Conservation (phyloP, 2,113 vertebrate species). For the Calidris pugnax region DNA sequence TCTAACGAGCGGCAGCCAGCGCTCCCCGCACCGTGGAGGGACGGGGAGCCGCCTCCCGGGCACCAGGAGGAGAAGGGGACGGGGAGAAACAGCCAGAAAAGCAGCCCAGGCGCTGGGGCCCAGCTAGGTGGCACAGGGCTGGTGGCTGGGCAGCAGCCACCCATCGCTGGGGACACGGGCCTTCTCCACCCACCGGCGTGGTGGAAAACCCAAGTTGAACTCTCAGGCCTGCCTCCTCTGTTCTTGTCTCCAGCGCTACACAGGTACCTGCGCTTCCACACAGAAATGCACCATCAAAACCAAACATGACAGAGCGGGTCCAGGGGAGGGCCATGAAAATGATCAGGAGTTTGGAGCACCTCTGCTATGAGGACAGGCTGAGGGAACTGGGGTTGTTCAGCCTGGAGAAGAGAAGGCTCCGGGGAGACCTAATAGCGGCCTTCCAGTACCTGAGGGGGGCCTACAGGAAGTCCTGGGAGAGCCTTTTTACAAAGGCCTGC, state of each 20-base stretch:
- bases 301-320: neutral
- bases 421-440: too few species aligned
- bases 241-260: accelerated
- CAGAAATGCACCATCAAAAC: neutral
- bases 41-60: constrained; percentile 27
- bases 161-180: neutral
- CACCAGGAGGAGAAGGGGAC: constrained; percentile 5
- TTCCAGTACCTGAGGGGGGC: too few species aligned
- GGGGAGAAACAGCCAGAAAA: neutral
- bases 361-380: too few species aligned
- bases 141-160: neutral
- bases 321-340: too few species aligned
- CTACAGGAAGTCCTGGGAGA: too few species aligned
- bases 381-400: too few species aligned
- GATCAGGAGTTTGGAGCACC: too few species aligned
- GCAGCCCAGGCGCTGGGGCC: neutral
- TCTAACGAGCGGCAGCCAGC: constrained; percentile 66
- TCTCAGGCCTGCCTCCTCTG: neutral
- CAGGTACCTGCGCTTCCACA: accelerated
- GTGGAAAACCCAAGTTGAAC: neutral
- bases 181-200: accelerated
- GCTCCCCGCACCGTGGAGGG: neutral
- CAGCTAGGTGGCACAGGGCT: accelerated
- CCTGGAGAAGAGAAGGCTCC: too few species aligned
- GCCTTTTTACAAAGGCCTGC: too few species aligned